phyloP scores from a whole-genome alignment of 2,888 invertebrate species.

The Heliconius ethilla region DNA sequence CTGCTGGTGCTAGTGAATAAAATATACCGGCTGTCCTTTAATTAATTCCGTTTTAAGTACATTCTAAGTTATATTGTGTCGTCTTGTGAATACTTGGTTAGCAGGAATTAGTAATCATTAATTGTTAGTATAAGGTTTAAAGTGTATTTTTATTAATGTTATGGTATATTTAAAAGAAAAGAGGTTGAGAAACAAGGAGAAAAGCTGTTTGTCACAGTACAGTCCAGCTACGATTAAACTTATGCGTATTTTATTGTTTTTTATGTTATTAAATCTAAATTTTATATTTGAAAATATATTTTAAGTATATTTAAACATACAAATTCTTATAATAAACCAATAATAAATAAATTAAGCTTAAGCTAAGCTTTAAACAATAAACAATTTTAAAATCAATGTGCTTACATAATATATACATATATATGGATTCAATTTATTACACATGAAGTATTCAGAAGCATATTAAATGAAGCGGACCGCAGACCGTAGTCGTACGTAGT shows the following conservation, averaged over 20 bases:
- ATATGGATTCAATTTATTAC: slow-evolving; percentile 26
- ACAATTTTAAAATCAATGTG: neutral
- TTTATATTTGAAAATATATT: neutral
- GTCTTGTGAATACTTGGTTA: slow-evolving; percentile 20
- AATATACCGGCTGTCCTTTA: slow-evolving; percentile 51
- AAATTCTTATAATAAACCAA: neutral
- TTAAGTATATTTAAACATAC: neutral
- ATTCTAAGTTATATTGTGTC: slow-evolving; percentile 31
- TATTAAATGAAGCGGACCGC: slow-evolving; percentile 53
- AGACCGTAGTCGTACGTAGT: slow-evolving; percentile 28
- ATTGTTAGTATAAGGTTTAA: neutral
- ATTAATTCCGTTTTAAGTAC: slow-evolving; percentile 51
- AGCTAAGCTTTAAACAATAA: neutral
- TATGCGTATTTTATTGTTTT: neutral
- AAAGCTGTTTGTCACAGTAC: neutral
- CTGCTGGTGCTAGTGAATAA: slow-evolving; percentile 48
- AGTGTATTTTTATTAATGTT: too few relatives aligned
- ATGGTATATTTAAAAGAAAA: too few relatives aligned
- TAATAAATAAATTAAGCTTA: neutral
- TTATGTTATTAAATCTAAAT: neutral
- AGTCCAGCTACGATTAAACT: neutral
- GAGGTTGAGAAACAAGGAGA: too few relatives aligned
- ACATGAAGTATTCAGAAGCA: slow-evolving; percentile 50
- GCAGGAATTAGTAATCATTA: slow-evolving; percentile 10
- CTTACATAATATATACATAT: neutral